Percentiles rank a stretch among this genome's conserved stretches.
These are phyloP conservation scores for Drosophila ustulata DNA, from an alignment of 2,888 invertebrate species.

Conservation along the genomic window DNA sequence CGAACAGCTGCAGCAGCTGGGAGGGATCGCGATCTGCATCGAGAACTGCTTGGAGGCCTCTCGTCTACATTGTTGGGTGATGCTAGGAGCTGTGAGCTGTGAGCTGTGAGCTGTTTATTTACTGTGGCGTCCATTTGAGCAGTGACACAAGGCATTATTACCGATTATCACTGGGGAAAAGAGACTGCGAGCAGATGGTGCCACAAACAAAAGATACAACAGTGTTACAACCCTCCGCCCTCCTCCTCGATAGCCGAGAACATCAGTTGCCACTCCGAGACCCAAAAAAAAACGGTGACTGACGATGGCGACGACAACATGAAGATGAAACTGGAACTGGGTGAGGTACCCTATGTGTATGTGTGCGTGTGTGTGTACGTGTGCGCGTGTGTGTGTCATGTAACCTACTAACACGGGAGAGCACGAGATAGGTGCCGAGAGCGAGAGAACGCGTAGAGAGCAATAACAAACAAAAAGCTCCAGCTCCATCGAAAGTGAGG, in stretches of 20 bases:
- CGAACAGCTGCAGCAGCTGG: too few relatives aligned
- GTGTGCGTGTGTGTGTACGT: slow-evolving; percentile 12
- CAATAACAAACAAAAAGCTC: slow-evolving; percentile 47
- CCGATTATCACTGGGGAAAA: slow-evolving; percentile 72
- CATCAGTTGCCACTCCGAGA: not conserved
- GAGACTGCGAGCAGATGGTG: slow-evolving; percentile 66
- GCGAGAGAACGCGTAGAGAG: slow-evolving; percentile 11
- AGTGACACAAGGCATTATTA: slow-evolving; percentile 73
- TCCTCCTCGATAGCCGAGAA: not conserved
- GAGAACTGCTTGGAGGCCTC: not conserved
- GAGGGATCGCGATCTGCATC: not conserved
- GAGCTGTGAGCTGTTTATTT: slow-evolving; percentile 51
- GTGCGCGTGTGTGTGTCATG: slow-evolving; percentile 7
- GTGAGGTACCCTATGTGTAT: slow-evolving; percentile 22
- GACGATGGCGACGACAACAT: slow-evolving; percentile 41
- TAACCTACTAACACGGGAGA: slow-evolving; percentile 66
- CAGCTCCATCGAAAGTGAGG: slow-evolving; percentile 53
- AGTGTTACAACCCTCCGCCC: slow-evolving; percentile 4
- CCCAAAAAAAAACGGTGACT: slow-evolving; percentile 52
- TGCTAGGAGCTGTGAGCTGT: not conserved
- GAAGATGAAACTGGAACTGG: slow-evolving; percentile 9
- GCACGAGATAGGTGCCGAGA: slow-evolving; percentile 10
- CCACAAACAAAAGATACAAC: slow-evolving; percentile 46
- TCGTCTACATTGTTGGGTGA: not conserved
- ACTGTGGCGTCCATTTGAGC: slow-evolving; percentile 63